Evolutionary conservation across 1,140 invertebrate genomes (phyloP).

Genomic region (Choristoneura fumiferana): DNA sequence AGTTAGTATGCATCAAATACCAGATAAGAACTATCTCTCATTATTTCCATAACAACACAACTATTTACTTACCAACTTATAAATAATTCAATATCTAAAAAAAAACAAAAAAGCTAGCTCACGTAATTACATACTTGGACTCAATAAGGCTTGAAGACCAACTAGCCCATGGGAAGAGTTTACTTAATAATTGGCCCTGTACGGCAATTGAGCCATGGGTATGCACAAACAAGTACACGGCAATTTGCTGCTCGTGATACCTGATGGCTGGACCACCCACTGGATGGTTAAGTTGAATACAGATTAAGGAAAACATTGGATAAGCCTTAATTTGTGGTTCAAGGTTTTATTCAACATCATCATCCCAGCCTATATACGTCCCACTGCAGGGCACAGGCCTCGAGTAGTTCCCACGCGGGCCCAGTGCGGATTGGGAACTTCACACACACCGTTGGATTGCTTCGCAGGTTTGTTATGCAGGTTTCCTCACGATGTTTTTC

Average conservation of each 20-base stretch:
- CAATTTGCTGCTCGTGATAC: constrained; percentile 1
- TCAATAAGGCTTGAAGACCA: constrained; percentile 12
- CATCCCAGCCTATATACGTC: no score
- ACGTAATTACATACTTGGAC: background rate
- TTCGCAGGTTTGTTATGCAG: no score
- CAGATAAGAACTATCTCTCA: no score
- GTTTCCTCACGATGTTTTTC: no score
- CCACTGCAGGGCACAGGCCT: no score
- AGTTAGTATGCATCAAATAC: no score
- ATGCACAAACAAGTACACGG: background rate
- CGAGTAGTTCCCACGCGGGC: no score
- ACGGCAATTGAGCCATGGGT: background rate
- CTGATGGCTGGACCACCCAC: constrained; percentile 11
- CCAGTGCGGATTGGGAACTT: no score
- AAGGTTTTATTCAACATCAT: no score
- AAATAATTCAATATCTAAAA: constrained; percentile 11
- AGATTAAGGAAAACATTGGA: no score
- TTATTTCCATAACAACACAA: background rate
- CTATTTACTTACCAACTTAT: background rate
- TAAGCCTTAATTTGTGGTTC: no score
- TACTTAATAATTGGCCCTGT: constrained; percentile 8
- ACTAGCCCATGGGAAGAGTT: background rate
- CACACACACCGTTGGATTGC: no score
- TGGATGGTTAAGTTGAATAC: background rate
- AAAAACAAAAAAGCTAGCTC: background rate